Evolutionary conservation across 2,888 invertebrate species (phyloP).

Genomic region (Drosophila eohydei): DNA sequence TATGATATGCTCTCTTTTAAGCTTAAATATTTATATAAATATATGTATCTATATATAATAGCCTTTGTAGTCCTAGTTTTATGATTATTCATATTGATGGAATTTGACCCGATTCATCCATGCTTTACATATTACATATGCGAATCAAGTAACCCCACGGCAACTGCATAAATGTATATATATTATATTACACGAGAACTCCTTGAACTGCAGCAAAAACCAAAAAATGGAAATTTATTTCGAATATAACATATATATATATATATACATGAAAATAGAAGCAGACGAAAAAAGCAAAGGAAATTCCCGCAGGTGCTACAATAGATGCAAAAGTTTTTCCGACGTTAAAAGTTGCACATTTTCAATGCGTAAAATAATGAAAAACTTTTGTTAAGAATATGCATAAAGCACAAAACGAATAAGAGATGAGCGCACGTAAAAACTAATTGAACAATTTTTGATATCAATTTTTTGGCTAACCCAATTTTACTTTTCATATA

Average conservation of each 20-base stretch:
- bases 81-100: slow-evolving; percentile 1
- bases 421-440: slow-evolving; percentile 44
- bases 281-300: slow-evolving; percentile 5
- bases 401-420: slow-evolving; percentile 56
- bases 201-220: slow-evolving; percentile 13
- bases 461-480: slow-evolving; percentile 54
- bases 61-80: background rate
- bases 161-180: background rate
- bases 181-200: background rate
- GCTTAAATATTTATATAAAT: background rate
- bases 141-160: slow-evolving; percentile 3
- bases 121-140: background rate
- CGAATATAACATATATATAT: background rate
- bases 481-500: slow-evolving; percentile 30
- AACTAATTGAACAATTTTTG: slow-evolving; percentile 64
- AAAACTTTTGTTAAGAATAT: slow-evolving; percentile 55
- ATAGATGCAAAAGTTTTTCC: slow-evolving; percentile 49
- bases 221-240: slow-evolving; percentile 18
- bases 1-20: slow-evolving; percentile 30
- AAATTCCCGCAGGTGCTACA: slow-evolving; percentile 51
- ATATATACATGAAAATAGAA: background rate
- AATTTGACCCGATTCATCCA: background rate
- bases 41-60: background rate
- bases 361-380: slow-evolving; percentile 22
- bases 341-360: slow-evolving; percentile 40